Conservation (phyloP, 2,888 invertebrate genomes). For the Sympetrum striolatum region DNA sequence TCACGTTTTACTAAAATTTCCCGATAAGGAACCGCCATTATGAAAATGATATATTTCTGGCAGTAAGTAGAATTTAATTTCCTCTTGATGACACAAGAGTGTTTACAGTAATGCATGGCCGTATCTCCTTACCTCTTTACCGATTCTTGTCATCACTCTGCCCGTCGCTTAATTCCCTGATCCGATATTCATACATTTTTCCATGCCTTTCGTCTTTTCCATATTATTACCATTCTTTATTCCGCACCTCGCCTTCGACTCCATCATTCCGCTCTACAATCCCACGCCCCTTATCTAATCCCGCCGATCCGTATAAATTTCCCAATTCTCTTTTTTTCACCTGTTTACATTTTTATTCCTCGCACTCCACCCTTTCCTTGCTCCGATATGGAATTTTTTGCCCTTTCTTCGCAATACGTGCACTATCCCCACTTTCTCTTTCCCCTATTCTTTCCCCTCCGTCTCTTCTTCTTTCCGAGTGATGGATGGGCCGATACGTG, state of each 20-base stretch:
- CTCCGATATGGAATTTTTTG: background rate
- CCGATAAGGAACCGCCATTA: too few species aligned
- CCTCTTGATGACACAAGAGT: too few species aligned
- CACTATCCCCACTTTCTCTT: background rate
- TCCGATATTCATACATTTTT: background rate
- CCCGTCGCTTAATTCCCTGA: background rate
- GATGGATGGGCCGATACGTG: slow-evolving; percentile 35
- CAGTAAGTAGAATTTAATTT: too few species aligned
- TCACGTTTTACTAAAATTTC: too few species aligned
- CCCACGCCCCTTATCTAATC: background rate
- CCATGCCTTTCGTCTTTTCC: background rate
- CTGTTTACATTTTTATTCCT: background rate
- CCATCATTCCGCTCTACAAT: background rate
- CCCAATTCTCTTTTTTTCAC: background rate
- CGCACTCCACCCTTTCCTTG: background rate
- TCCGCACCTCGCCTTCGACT: background rate
- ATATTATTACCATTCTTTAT: background rate
- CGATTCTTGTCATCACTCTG: background rate
- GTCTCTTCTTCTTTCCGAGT: background rate
- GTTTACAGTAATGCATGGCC: too few species aligned
- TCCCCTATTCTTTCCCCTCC: background rate
- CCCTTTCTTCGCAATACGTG: too few species aligned
- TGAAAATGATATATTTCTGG: too few species aligned
- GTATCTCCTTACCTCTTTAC: too few species aligned
- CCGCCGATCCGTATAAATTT: background rate